These are phyloP conservation scores for Dicaeum eximium DNA, from an alignment of 2,113 vertebrate species.

Conservation along the genomic window DNA sequence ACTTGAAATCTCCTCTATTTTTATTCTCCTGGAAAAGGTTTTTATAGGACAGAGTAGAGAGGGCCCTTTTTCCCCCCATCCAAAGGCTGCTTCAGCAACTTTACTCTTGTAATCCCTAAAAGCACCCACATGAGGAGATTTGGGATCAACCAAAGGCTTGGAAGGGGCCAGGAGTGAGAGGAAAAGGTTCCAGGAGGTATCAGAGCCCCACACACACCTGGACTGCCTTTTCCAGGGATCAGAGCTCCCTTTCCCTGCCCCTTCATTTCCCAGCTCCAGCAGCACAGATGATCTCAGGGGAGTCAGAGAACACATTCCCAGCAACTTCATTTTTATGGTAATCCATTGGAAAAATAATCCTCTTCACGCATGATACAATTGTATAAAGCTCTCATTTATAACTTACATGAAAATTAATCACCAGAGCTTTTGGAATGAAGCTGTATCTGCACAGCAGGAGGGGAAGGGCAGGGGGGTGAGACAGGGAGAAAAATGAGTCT, in stretches of 20 bases:
- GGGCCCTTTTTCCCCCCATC: too few relatives aligned
- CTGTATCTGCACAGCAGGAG: background rate
- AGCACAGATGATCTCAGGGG: constrained; percentile 2
- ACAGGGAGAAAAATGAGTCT: background rate
- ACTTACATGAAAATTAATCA: constrained; percentile 61
- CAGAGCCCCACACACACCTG: background rate
- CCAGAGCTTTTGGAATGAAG: constrained; percentile 41
- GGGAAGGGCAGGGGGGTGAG: background rate
- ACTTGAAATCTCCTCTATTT: background rate
- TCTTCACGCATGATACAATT: constrained; percentile 54
- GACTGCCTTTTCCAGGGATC: background rate
- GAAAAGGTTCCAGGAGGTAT: background rate
- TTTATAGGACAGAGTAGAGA: background rate
- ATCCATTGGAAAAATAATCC: constrained; percentile 64
- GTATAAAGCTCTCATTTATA: constrained; percentile 55
- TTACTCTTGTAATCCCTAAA: accelerated
- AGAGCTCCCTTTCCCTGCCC: background rate
- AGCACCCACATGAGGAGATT: background rate
- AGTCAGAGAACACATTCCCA: constrained; percentile 12
- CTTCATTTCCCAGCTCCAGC: background rate
- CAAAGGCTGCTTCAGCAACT: background rate
- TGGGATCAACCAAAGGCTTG: background rate
- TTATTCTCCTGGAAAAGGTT: background rate
- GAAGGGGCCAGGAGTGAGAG: background rate
- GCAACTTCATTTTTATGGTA: constrained; percentile 62